Evolutionary conservation across 2,888 invertebrate genomes (phyloP).

Genomic region (Cataglyphis rosenhaueri): DNA sequence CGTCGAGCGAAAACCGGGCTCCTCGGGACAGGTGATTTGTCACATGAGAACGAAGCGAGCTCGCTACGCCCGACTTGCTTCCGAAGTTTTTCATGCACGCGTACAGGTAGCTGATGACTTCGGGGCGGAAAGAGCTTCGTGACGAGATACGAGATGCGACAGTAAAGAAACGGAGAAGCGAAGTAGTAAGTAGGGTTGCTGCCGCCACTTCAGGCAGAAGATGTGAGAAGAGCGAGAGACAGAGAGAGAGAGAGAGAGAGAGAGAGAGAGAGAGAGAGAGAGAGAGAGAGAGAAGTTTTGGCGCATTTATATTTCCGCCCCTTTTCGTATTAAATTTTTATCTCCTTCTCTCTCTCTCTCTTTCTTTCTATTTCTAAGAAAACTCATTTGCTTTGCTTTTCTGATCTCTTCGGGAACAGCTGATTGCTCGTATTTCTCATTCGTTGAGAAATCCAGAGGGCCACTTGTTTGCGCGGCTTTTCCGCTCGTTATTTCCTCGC

Average conservation of each 20-base stretch:
- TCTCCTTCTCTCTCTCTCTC: not conserved
- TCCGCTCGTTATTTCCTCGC: constrained; percentile 14
- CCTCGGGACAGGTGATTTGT: constrained; percentile 67
- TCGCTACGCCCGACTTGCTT: constrained; percentile 56
- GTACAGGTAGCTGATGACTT: constrained; percentile 62
- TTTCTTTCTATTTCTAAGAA: not conserved
- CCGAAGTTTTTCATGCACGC: constrained; percentile 51
- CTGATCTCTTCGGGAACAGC: constrained; percentile 38
- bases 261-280: not conserved
- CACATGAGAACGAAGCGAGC: constrained; percentile 60
- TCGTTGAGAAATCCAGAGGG: constrained; percentile 49
- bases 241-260: constrained; percentile 9
- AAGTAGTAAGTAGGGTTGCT: constrained; percentile 36
- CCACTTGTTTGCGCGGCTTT: constrained; percentile 62
- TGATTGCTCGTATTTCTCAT: constrained; percentile 61
- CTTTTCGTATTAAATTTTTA: not conserved
- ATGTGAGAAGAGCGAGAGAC: constrained; percentile 51
- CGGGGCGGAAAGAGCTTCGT: constrained; percentile 53
- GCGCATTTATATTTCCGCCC: constrained; percentile 72
- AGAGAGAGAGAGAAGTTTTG: constrained; percentile 61
- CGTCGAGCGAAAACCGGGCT: constrained; percentile 39
- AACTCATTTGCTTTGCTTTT: constrained; percentile 12
- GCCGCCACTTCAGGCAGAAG: constrained; percentile 27
- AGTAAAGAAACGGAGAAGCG: constrained; percentile 30
- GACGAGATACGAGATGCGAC: constrained; percentile 46